Evolutionary conservation across 1,140 invertebrate genomes (phyloP), one percentile per base, ranked within the genome.

Genomic region (Ectropis grisescens): DNA sequence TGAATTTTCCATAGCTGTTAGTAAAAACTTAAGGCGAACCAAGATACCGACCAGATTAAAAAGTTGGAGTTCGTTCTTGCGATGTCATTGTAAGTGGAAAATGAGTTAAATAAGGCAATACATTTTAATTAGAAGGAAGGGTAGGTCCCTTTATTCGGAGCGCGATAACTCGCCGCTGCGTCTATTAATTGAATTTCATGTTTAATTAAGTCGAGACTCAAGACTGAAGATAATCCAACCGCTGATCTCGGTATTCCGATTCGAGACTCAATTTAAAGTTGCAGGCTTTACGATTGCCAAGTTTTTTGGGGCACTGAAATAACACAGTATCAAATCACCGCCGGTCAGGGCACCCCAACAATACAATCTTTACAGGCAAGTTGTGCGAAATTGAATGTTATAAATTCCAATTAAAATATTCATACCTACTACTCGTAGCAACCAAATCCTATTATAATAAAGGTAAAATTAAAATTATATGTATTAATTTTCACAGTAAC

Each of bases 71-170:
- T 64, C 66, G 67, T 65, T 75, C 62, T 59, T 70, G 60, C 70
- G 56, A 58, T 67, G 71, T 75, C 71, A 75, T 74, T 80, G 72
- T 78, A 67, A 78, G 72, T 78, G 58, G 72, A 78, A 80, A 80
- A 80, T 80, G 75, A 80, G 75, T 80, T 75, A 78, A 80, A 80
- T 78, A 80, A 80, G 60, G 75, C 75, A 80, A 80, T 80, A 80
- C 70, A 80, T 80, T 80, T 80, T 80, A 80, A 80, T 80, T 78
- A 80, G 75, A 59, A 64, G 59, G 60, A 71, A 70, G 69, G 71
- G 61, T 67, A 67, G 58, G 54, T 54, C 61, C 68, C 70, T 74
- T 80, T 80, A 80, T 80, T 78, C 68, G 58, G 62, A 57, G 49
- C 58, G 71, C 65, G 70, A 76, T 80, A 80, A 72, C 67, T 72